Conservation (phyloP, 1,140 invertebrate genomes). For the Achatina immaculata region DNA sequence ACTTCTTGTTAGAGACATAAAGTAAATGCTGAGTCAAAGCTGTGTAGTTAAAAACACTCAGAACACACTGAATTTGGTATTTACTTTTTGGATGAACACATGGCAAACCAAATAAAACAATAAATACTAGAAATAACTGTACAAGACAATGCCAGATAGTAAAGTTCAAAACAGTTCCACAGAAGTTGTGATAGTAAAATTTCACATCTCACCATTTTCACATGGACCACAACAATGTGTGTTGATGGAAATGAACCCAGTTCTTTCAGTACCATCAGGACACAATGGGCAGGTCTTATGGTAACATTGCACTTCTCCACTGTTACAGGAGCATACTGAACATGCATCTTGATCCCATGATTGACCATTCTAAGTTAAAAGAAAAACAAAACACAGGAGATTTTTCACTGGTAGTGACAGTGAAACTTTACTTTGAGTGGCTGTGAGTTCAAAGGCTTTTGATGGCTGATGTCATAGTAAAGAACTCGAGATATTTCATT, state of each 20-base stretch:
- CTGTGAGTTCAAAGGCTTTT: no score
- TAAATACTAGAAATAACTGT: no score
- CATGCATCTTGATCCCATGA: constrained; percentile 63
- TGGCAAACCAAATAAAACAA: no score
- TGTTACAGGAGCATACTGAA: constrained; percentile 57
- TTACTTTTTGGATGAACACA: no score
- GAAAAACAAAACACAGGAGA: constrained; percentile 6
- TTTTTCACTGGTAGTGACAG: no score
- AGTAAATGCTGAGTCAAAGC: not conserved
- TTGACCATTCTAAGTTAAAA: constrained; percentile 54
- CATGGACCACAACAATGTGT: constrained; percentile 53
- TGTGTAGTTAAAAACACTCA: not conserved
- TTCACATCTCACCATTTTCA: constrained; percentile 39
- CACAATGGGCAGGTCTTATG: constrained; percentile 53
- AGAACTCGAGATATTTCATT: no score
- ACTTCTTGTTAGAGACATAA: not conserved
- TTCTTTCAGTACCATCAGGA: constrained; percentile 40
- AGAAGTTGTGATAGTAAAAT: no score
- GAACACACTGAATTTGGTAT: no score
- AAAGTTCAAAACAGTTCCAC: no score
- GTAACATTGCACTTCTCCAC: constrained; percentile 55
- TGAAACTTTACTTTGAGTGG: no score
- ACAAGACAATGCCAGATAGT: no score
- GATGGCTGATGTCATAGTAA: no score
- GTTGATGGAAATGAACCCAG: constrained; percentile 43